Percentiles rank a stretch among this genome's conserved stretches.
phyloP scores from a whole-genome alignment of 2,888 invertebrate genomes.

The Stenodema calcarata region DNA sequence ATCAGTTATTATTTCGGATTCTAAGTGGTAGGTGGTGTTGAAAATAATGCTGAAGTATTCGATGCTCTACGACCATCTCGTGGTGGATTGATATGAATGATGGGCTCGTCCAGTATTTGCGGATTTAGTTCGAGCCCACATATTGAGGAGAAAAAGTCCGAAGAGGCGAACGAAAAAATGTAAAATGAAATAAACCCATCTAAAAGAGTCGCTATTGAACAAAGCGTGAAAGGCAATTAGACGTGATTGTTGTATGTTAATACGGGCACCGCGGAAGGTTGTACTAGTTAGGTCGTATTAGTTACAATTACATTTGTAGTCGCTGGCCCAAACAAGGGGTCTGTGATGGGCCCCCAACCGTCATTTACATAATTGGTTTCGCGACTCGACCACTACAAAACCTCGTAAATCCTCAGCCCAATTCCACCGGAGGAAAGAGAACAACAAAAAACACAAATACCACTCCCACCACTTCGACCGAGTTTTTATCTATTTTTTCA shows the following conservation, averaged over 20 bases:
- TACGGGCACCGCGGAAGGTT: not conserved
- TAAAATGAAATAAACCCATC: not conserved
- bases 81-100: too few species aligned
- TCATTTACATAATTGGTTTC: constrained; percentile 41
- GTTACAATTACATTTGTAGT: constrained; percentile 41
- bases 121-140: too few species aligned
- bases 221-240: constrained; percentile 21
- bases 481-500: not conserved
- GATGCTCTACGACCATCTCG: too few species aligned
- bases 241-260: constrained; percentile 35
- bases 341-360: not conserved
- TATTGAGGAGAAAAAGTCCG: too few species aligned
- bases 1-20: too few species aligned
- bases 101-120: too few species aligned
- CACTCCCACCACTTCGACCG: not conserved
- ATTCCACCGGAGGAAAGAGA: not conserved
- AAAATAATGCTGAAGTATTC: too few species aligned
- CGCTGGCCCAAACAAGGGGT: not conserved
- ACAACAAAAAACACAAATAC: not conserved
- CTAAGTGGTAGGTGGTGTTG: too few species aligned
- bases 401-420: constrained; percentile 30
- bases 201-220: constrained; percentile 1
- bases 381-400: constrained; percentile 18
- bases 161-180: too few species aligned
- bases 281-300: constrained; percentile 35